These are phyloP conservation scores for Lemur catta DNA, from an alignment of 2,797 vertebrate genomes.

Conservation along the genomic window DNA sequence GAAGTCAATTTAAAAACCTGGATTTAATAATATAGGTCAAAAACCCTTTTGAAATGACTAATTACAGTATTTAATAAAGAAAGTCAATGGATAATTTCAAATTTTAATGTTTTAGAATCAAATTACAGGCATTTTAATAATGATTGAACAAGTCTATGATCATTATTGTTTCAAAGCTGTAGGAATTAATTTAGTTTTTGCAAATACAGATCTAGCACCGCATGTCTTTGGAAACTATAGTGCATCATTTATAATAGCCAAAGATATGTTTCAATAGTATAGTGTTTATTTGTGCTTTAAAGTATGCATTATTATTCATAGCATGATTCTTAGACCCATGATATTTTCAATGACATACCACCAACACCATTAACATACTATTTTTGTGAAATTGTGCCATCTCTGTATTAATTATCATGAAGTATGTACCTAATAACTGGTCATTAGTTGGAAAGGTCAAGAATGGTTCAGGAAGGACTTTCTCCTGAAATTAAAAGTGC, in stretches of 20 bases:
- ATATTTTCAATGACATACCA: conserved; percentile 35
- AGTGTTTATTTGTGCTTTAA: conserved; percentile 41
- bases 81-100: conserved; percentile 77
- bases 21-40: conserved; percentile 76
- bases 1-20: conserved; percentile 77
- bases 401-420: not conserved
- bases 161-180: conserved; percentile 79
- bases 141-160: conserved; percentile 78
- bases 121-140: conserved; percentile 82
- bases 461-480: conserved; percentile 58
- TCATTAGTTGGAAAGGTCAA: conserved; percentile 72
- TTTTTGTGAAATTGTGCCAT: conserved; percentile 31
- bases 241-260: conserved; percentile 66
- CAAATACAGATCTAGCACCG: conserved; percentile 50
- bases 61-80: conserved; percentile 84
- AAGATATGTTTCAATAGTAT: conserved; percentile 46
- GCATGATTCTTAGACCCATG: conserved; percentile 48
- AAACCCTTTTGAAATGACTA: conserved; percentile 77
- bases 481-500: conserved; percentile 64
- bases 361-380: not conserved
- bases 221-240: conserved; percentile 70
- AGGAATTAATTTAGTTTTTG: conserved; percentile 80
- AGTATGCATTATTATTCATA: conserved; percentile 27
- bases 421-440: conserved; percentile 16
- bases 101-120: conserved; percentile 75